phyloP scores from a whole-genome alignment of 1,140 invertebrate genomes.

The Nasonia vitripennis region DNA sequence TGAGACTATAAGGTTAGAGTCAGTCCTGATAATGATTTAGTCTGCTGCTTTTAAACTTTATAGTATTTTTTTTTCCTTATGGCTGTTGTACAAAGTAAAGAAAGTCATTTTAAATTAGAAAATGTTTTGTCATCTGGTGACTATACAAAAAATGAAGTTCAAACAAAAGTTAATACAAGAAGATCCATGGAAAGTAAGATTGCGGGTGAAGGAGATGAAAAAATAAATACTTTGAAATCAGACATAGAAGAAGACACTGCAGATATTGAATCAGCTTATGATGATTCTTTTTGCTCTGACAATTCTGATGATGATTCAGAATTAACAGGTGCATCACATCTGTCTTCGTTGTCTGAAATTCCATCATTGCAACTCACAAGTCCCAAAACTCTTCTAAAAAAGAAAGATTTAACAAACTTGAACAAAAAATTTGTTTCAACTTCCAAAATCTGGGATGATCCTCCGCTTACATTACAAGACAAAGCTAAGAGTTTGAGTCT shows the following conservation, averaged over 20 bases:
- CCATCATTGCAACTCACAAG: slow-evolving; percentile 7
- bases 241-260: slow-evolving; percentile 8
- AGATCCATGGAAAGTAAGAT: slow-evolving; percentile 29
- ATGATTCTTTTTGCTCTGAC: slow-evolving; percentile 62
- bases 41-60: slow-evolving; percentile 10
- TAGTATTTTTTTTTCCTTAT: slow-evolving; percentile 41
- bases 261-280: slow-evolving; percentile 61
- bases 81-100: slow-evolving; percentile 16
- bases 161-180: slow-evolving; percentile 18
- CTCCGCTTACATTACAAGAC: slow-evolving; percentile 14
- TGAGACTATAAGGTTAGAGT: neutral
- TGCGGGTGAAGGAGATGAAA: slow-evolving; percentile 38
- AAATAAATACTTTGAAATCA: neutral
- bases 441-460: slow-evolving; percentile 13
- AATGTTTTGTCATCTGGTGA: slow-evolving; percentile 33
- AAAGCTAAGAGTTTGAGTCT: slow-evolving; percentile 40
- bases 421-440: slow-evolving; percentile 7
- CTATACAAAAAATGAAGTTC: slow-evolving; percentile 15
- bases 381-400: neutral
- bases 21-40: neutral
- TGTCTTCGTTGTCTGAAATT: slow-evolving; percentile 48
- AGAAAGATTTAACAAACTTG: slow-evolving; percentile 8
- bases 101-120: slow-evolving; percentile 37
- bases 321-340: slow-evolving; percentile 52
- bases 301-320: slow-evolving; percentile 59